Evolutionary conservation across 2,888 invertebrate species (phyloP), one percentile per base, ranked within the genome.

Genomic region (Nomada goodeniana): DNA sequence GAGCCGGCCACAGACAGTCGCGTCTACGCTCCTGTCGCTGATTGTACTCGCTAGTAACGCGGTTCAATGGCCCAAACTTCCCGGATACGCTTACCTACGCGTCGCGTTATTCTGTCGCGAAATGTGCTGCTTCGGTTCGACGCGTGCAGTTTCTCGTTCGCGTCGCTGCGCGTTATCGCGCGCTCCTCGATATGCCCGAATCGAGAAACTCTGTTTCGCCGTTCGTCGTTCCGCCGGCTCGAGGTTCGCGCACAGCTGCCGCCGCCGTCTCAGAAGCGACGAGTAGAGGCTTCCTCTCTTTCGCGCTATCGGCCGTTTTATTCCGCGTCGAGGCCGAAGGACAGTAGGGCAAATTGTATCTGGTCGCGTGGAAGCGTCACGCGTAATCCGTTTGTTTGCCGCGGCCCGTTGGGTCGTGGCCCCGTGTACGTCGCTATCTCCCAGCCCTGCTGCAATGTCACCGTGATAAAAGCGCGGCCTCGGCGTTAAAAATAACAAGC

Each of bases 21-120:
- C 57, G 74, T 76, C 79, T 26, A 26, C 72, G 70, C 50, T 72
- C 76, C 72, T 79, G 87, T 82, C 80, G 84, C 72, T 88, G 85
- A 89, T 91, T 89, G 90, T 89, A 61, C 80, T 79, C 55, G 72
- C 64, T 82, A 61, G 88, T 84, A 75, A 84, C 85, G 85, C 91
- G 92, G 93, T 93, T 93, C 93, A 93, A 93, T 91, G 93, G 91
- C 90, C 91, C 93, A 93, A 92, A 93, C 93, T 93, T 93, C 93
- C 93, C 93, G 93, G 93, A 93, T 93, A 92, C 89, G 86, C 89
- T 90, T 91, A 90, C 90, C 91, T 89, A 78, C 71, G 20, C 80
- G 44, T 73, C 60, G 76, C 86, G 87, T 80, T 88, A 69, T 85
- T 85, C 86, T 84, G 86, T 86, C 82, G 88, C 87, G 89, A 84